These are phyloP conservation scores for Drosophila saltans DNA, from an alignment of 1,140 invertebrate species.

Conservation along the genomic window DNA sequence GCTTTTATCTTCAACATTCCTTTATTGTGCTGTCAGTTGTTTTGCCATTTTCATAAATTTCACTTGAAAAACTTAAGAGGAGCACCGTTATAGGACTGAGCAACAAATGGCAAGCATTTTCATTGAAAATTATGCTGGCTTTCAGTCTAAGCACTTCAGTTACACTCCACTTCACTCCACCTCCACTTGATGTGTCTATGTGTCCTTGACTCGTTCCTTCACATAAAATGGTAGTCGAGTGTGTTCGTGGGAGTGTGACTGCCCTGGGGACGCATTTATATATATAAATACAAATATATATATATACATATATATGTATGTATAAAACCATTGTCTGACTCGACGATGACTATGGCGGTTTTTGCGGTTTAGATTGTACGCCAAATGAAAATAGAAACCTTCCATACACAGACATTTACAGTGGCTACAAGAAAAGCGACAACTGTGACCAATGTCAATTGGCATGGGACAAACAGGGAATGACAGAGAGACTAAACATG, in stretches of 20 bases:
- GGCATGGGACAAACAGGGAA: slow-evolving; percentile 38
- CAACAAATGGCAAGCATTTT: slow-evolving; percentile 65
- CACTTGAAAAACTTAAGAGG: slow-evolving; percentile 21
- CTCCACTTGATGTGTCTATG: slow-evolving; percentile 2
- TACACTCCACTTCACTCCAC: slow-evolving; percentile 6
- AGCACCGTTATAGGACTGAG: slow-evolving; percentile 39
- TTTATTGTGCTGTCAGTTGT: slow-evolving; percentile 10
- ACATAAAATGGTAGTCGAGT: slow-evolving; percentile 20
- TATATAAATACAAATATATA: slow-evolving; percentile 12
- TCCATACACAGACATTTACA: slow-evolving; percentile 11
- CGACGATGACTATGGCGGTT: slow-evolving; percentile 48
- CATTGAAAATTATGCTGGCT: slow-evolving; percentile 71
- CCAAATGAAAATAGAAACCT: slow-evolving; percentile 40
- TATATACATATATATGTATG: neutral
- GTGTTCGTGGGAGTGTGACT: slow-evolving; percentile 8
- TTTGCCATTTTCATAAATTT: slow-evolving; percentile 12
- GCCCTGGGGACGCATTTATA: slow-evolving; percentile 59
- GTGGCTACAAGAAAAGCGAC: slow-evolving; percentile 34
- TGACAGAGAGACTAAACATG: no score
- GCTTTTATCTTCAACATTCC: neutral
- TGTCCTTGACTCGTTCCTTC: slow-evolving; percentile 57
- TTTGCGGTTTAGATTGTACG: slow-evolving; percentile 66
- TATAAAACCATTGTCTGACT: slow-evolving; percentile 59
- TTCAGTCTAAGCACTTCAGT: slow-evolving; percentile 8
- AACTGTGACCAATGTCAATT: slow-evolving; percentile 77